These are phyloP conservation scores for Macrocentrus cingulum DNA, from an alignment of 1,140 invertebrate genomes.

Conservation along the genomic window DNA sequence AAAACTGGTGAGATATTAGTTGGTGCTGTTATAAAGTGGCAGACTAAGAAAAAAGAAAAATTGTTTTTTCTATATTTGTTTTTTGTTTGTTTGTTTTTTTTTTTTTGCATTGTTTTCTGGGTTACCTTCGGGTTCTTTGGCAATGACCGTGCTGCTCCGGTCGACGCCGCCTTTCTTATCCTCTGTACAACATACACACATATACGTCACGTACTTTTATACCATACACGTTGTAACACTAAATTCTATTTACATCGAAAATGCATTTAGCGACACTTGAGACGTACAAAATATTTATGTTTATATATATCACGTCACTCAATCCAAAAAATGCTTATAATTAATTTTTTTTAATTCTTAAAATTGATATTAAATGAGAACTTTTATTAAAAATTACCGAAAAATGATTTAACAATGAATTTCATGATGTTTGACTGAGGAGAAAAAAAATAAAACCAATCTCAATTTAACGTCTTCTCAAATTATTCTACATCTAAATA, in stretches of 20 bases:
- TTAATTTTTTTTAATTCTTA: background rate
- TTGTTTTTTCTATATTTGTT: too few species aligned
- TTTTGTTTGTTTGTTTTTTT: slow-evolving; percentile 18
- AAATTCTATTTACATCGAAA: slow-evolving; percentile 6
- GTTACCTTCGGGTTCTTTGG: slow-evolving; percentile 89
- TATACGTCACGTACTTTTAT: slow-evolving; percentile 54
- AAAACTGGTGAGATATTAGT: too few species aligned
- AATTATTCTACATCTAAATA: too few species aligned
- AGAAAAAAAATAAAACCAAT: too few species aligned
- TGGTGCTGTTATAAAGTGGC: too few species aligned
- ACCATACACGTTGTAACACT: slow-evolving; percentile 27
- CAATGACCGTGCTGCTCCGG: slow-evolving; percentile 90
- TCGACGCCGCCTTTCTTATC: slow-evolving; percentile 90
- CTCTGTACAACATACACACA: slow-evolving; percentile 66
- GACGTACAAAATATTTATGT: background rate
- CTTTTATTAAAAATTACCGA: background rate
- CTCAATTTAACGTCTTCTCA: too few species aligned
- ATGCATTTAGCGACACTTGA: slow-evolving; percentile 2
- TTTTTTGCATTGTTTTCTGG: slow-evolving; percentile 33
- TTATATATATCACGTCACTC: too few species aligned
- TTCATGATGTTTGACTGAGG: too few species aligned
- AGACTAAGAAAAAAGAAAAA: too few species aligned
- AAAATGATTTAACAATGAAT: too few species aligned
- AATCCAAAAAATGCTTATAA: background rate
- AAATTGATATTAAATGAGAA: background rate